Conservation (phyloP, 1,140 invertebrate species). For the Leguminivora glycinivorella region DNA sequence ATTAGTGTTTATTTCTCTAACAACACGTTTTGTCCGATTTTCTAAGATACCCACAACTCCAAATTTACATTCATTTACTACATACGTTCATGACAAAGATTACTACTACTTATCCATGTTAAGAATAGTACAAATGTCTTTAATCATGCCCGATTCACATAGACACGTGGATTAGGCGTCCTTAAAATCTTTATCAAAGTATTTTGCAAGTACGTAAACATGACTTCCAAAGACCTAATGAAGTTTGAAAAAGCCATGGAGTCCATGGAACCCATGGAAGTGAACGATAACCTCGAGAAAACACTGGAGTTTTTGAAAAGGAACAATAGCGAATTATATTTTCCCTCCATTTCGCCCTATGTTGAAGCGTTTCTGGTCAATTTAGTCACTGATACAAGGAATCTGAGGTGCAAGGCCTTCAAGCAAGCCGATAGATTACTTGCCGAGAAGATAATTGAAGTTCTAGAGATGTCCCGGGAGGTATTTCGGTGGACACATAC, state of each 20-base stretch:
- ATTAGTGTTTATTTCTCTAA: neutral
- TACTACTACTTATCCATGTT: neutral
- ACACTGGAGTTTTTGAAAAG: constrained; percentile 24
- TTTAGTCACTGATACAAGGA: constrained; percentile 4
- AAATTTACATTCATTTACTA: neutral
- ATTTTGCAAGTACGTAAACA: neutral
- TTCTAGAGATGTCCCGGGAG: constrained; percentile 7
- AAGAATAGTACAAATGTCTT: neutral
- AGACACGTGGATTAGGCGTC: neutral
- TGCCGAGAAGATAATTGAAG: neutral
- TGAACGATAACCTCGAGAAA: neutral
- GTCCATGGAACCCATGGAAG: neutral
- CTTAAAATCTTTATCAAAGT: neutral
- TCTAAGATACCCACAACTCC: neutral
- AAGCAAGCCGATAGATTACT: neutral
- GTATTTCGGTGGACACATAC: neutral
- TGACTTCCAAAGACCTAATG: constrained; percentile 1
- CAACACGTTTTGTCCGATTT: neutral
- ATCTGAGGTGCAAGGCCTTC: constrained; percentile 1
- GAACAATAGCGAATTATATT: constrained; percentile 20
- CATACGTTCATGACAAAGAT: neutral
- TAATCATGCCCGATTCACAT: neutral
- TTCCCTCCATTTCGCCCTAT: constrained; percentile 3
- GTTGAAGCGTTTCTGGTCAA: constrained; percentile 18
- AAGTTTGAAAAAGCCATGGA: constrained; percentile 10